phyloP scores from a whole-genome alignment of 2,113 vertebrate genomes.

The Malurus melanocephalus region DNA sequence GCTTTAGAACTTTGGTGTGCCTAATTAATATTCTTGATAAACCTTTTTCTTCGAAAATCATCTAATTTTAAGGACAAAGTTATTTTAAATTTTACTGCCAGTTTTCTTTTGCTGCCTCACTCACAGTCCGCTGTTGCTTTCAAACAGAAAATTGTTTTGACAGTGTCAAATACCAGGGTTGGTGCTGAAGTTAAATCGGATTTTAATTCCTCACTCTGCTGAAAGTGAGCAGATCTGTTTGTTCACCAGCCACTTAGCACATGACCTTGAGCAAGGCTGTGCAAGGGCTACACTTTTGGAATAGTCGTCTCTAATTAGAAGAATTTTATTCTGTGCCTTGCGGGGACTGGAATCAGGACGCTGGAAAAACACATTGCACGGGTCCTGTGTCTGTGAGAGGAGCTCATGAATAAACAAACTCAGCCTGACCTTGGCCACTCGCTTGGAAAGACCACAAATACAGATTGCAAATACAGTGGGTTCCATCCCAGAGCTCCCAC shows the following conservation, averaged over 20 bases:
- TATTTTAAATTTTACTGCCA: neutral
- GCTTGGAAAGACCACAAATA: neutral
- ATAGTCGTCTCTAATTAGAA: neutral
- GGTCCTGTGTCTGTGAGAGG: neutral
- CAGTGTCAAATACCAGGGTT: neutral
- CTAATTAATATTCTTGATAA: neutral
- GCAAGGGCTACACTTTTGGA: neutral
- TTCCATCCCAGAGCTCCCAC: neutral
- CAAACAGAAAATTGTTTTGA: neutral
- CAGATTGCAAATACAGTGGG: fast-evolving
- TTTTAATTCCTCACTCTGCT: neutral
- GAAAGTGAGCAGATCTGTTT: slow-evolving; percentile 1
- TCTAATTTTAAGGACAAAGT: neutral
- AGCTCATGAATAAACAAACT: neutral
- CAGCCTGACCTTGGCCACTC: neutral
- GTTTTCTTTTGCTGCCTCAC: neutral
- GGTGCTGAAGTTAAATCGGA: neutral
- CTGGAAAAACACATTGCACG: neutral
- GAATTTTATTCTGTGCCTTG: neutral
- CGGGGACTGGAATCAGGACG: neutral
- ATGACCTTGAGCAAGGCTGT: slow-evolving; percentile 23
- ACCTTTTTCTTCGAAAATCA: neutral
- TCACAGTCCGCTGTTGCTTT: neutral
- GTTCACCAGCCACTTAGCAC: neutral
- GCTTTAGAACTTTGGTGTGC: neutral